Base-by-base conservation (phyloP, 2,888 invertebrate species). In the Agapetus fuscipes region DNA sequence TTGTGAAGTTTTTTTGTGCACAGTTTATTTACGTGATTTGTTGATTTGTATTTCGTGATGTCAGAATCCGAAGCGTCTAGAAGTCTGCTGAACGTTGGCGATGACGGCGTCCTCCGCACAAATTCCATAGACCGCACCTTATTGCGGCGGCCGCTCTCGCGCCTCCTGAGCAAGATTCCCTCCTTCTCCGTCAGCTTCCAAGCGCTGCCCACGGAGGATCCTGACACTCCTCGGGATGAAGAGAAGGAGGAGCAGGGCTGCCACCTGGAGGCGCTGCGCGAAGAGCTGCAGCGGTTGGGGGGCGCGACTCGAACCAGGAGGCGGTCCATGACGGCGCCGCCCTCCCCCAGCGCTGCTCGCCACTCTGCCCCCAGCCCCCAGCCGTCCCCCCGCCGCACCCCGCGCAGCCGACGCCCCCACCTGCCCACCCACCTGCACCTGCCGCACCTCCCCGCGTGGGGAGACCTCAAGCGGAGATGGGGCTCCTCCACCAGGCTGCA, bases 341-440 rank as follows among this genome's bases (percentile, higher is more conserved):
- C 70, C 0, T 70, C 70, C 17, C 70, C 70, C 5, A 63, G 61
- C n/a, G 67, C 67, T 41, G 65, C 60, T 25, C 58, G 66, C 45
- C 39, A 39, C 11, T 39, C 39, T 3, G 39, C 28, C 14, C 20
- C 26, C 2, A 16, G 25, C 29, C 17, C 32, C 31, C 46, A 42
- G 17, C 42, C 33, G 7, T 36, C 42, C 3, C 42, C 32, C 14
- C 15, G 24, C 2, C 28, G 30, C 29, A 30, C 34, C 30, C 48
- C 46, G 17, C 39, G 43, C 15, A 29, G 45, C 24, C 37, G 35
- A 2, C 32, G 45, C 17, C 41, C 36, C 11, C 44, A 39, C 31
- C 12, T 39, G 16, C 42, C 39, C 3, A 40, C 43, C 25, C 25
- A 39, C n/a, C 41, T 37, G 12, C 45, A 39, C 30, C 28, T 41